phyloP scores from a whole-genome alignment of 2,797 vertebrate species.

The Smutsia gigantea region DNA sequence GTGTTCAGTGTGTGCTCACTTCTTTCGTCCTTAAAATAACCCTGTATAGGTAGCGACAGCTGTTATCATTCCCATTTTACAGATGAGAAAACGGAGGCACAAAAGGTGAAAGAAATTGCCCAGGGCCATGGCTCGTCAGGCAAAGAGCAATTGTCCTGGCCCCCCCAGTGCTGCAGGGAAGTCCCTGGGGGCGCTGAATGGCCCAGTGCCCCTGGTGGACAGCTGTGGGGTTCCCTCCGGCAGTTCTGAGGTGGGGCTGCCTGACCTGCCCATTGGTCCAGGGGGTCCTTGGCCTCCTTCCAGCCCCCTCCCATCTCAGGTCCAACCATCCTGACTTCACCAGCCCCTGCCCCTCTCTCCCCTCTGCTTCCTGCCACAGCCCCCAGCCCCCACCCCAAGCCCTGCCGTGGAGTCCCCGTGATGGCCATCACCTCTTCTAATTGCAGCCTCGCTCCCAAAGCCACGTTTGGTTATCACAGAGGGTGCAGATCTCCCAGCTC shows the following conservation, averaged over 20 bases:
- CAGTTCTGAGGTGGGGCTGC: rapidly evolving
- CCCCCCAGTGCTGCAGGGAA: too few relatives aligned
- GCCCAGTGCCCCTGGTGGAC: rapidly evolving
- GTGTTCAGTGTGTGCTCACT: rapidly evolving
- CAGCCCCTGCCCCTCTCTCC: background rate
- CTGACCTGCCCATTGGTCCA: background rate
- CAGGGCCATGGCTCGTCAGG: background rate
- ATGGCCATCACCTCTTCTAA: conserved; percentile 81
- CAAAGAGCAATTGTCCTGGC: background rate
- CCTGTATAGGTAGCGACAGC: rapidly evolving
- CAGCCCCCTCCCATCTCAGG: background rate
- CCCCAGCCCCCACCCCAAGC: background rate
- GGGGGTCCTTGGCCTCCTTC: background rate
- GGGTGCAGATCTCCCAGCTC: conserved; percentile 97
- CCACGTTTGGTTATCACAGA: conserved; percentile 96
- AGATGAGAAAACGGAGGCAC: conserved; percentile 23
- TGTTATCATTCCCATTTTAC: background rate
- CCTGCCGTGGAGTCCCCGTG: conserved; percentile 54
- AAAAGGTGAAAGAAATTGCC: background rate
- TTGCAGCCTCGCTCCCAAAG: conserved; percentile 84
- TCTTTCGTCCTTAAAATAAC: background rate
- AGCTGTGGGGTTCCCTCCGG: rapidly evolving
- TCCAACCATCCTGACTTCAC: background rate
- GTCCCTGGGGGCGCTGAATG: background rate
- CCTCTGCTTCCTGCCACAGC: background rate